Evolutionary conservation across 2,113 vertebrate genomes (phyloP).

Genomic region (Corythaixoides concolor): DNA sequence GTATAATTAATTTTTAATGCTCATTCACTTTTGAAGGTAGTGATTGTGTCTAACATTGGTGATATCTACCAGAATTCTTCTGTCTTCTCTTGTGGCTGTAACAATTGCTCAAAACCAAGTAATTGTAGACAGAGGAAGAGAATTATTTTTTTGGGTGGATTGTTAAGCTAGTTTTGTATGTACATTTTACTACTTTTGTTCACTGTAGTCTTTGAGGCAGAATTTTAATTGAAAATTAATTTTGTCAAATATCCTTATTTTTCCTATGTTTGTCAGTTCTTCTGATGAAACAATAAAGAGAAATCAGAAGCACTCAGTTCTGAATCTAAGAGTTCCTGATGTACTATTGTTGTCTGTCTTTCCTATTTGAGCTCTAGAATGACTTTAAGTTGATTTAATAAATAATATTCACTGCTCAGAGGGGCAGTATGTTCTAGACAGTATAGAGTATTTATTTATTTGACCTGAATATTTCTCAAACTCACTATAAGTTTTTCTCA

Average conservation of each 20-base stretch:
- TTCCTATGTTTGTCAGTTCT: neutral
- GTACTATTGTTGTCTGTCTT: neutral
- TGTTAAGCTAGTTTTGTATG: neutral
- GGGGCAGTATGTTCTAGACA: neutral
- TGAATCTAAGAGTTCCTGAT: neutral
- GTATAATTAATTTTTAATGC: neutral
- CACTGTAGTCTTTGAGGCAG: neutral
- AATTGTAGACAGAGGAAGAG: neutral
- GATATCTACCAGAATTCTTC: neutral
- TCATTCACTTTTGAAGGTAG: neutral
- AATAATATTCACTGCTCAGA: neutral
- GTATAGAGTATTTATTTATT: neutral
- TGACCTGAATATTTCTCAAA: neutral
- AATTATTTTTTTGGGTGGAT: neutral
- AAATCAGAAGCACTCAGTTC: neutral
- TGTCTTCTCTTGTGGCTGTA: neutral
- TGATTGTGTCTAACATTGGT: neutral
- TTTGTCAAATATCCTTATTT: neutral
- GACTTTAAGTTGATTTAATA: neutral
- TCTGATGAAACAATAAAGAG: neutral
- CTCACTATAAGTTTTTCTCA: neutral
- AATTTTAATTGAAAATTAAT: neutral
- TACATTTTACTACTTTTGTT: neutral
- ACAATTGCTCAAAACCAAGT: neutral
- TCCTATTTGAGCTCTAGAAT: neutral